Evolutionary conservation across 1,140 invertebrate genomes (phyloP).

Genomic region (Heliconius melpomene): DNA sequence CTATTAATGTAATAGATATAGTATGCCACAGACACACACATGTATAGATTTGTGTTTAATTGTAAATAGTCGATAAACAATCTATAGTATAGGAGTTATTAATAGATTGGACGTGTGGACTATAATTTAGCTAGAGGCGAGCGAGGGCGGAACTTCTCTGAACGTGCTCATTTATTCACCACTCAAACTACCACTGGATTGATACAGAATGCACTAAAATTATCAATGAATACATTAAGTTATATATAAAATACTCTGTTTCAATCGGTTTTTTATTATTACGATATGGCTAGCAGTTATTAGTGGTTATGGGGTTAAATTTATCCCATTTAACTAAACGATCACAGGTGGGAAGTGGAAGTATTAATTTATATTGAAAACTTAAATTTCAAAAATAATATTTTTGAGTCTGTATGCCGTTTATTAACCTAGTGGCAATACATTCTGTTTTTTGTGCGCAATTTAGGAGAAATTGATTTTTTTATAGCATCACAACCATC

Average conservation of each 20-base stretch:
- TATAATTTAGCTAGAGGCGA: slow-evolving; percentile 35
- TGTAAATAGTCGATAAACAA: slow-evolving; percentile 18
- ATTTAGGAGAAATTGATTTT: no score
- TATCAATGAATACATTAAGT: slow-evolving; percentile 23
- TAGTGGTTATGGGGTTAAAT: no score
- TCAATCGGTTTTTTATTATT: not conserved
- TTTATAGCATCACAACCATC: no score
- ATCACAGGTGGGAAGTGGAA: no score
- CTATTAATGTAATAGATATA: no score
- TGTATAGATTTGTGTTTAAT: not conserved
- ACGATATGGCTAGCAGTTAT: no score
- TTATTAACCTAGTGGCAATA: no score
- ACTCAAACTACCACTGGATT: slow-evolving; percentile 26
- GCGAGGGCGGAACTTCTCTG: slow-evolving; percentile 41
- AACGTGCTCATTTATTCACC: slow-evolving; percentile 51
- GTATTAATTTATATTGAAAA: no score
- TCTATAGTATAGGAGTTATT: slow-evolving; percentile 36
- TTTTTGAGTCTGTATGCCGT: no score
- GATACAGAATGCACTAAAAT: slow-evolving; percentile 31
- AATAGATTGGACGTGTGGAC: slow-evolving; percentile 42
- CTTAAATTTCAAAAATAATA: no score
- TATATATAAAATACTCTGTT: not conserved
- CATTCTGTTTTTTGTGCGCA: no score
- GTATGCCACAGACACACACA: not conserved
- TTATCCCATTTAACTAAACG: no score